Evolutionary conservation across 2,888 invertebrate genomes (phyloP).

Genomic region (Melangyna quadrimaculata): DNA sequence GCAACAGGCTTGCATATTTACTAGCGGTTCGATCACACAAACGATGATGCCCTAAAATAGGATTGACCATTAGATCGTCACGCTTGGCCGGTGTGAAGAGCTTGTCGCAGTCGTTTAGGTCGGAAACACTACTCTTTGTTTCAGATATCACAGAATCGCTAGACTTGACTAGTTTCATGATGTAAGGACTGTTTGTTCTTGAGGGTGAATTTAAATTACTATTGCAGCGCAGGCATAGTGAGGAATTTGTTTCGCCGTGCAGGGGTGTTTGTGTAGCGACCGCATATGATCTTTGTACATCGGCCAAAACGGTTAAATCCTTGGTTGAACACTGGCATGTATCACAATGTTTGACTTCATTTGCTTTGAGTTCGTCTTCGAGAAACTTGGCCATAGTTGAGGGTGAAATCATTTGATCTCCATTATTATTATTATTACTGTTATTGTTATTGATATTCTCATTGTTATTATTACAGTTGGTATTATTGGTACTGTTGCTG

Average conservation of each 20-base stretch:
- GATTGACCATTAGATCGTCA: conserved; percentile 81
- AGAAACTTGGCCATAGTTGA: conserved; percentile 95
- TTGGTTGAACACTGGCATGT: conserved; percentile 87
- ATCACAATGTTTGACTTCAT: conserved; percentile 90
- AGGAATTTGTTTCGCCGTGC: conserved; percentile 81
- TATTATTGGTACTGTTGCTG: conserved; percentile 14
- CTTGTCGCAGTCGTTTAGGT: conserved; percentile 79
- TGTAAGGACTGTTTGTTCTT: conserved; percentile 80
- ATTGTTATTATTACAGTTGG: conserved; percentile 60
- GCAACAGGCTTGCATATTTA: conserved; percentile 59
- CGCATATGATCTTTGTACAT: conserved; percentile 83
- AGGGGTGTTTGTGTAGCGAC: conserved; percentile 85
- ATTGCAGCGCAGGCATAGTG: conserved; percentile 85
- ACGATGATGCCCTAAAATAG: conserved; percentile 84
- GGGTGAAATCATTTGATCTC: conserved; percentile 85
- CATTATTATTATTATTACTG: conserved; percentile 72
- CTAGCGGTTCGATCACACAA: conserved; percentile 82
- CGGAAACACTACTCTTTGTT: conserved; percentile 81
- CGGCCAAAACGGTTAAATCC: conserved; percentile 82
- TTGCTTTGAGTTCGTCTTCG: conserved; percentile 91
- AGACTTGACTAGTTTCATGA: conserved; percentile 80
- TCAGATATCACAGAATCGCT: conserved; percentile 81
- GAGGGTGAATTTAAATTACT: conserved; percentile 82
- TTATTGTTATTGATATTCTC: conserved; percentile 64
- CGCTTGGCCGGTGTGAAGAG: conserved; percentile 80